Base-by-base conservation (phyloP, 2,113 vertebrate genomes). In the Macquaria australasica region DNA sequence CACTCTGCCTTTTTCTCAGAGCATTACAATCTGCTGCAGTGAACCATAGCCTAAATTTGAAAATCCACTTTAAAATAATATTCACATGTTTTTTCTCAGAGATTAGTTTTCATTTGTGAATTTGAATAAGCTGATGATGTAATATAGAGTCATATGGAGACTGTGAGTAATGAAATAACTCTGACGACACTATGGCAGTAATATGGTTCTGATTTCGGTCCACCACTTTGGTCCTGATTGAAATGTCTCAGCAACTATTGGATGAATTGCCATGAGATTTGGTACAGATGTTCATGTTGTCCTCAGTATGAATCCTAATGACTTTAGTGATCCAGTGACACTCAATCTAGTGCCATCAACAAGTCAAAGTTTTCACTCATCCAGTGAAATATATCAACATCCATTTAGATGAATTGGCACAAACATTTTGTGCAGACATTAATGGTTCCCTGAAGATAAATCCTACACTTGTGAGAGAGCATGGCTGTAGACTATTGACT, bases 21-120 rank as follows among this genome's bases (percentile, higher is more conserved):
- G 87, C 80, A 53, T 88, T 83, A 75, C 79, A 77, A 62, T 82
- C 83, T 85, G 87, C 93, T 94, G 92, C 90, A 92, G 81, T 89
- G 82, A 92, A 84, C 78, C 88, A 34, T 68, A 85, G 78, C 73
- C 59, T 71, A 3, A 58, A 72, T 41, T 41, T 21, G 8, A 43
- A 62, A 77, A 64, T 43, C 7, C 1, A 5, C n/a, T 4, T 12
- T 45, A 56, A 68, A 58, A 16, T n/a, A 63, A 39, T 31, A 21
- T 31, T 55, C 4, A 8, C 1, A 8, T 51, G 18, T 25, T 43
- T 12, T 62, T 59, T 79, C 9, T 20, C 16, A 60, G 53, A 23
- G 48, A 28, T 66, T 20, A 4, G 45, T 23, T 63, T 56, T 53
- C 3, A 63, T 77, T 28, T 14, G 34, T 10, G 9, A 51, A 37